Percentiles rank a stretch among this genome's conserved stretches.
These are phyloP conservation scores for Coryphaenoides rupestris DNA, from an alignment of 2,113 vertebrate species.

Conservation along the genomic window DNA sequence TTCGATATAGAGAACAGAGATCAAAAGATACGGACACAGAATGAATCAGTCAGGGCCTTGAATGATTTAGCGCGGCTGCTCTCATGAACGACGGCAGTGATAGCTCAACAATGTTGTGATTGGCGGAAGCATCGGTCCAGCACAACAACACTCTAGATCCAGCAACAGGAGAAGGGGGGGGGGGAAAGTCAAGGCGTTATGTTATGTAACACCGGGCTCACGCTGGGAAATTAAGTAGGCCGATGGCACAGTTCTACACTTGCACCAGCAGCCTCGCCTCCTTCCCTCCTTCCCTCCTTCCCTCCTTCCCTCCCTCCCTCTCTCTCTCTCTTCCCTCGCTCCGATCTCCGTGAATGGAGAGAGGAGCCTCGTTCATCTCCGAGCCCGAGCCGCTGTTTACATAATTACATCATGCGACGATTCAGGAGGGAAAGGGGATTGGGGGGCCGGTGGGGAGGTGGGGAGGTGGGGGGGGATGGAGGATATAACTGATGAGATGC, in stretches of 20 bases:
- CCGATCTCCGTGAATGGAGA: too few relatives aligned
- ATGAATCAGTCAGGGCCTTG: neutral
- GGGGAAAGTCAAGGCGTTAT: slow-evolving; percentile 45
- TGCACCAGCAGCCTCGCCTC: slow-evolving; percentile 1
- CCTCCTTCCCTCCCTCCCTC: slow-evolving; percentile 4
- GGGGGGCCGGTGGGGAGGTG: slow-evolving; percentile 12
- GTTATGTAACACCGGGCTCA: slow-evolving; percentile 54
- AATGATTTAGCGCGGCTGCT: too few relatives aligned
- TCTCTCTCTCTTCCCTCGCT: slow-evolving; percentile 19
- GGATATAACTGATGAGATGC: neutral
- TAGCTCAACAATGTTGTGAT: too few relatives aligned
- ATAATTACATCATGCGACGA: slow-evolving; percentile 21
- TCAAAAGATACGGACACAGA: neutral
- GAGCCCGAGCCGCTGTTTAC: slow-evolving; percentile 28
- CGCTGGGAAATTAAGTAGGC: slow-evolving; percentile 58
- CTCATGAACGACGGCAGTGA: too few relatives aligned
- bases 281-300: slow-evolving; percentile 3
- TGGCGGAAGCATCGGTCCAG: too few relatives aligned
- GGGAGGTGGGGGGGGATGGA: slow-evolving; percentile 6
- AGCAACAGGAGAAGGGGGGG: neutral
- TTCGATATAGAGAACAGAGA: neutral
- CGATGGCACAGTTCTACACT: slow-evolving; percentile 58
- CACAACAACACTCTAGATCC: too few relatives aligned
- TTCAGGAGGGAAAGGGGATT: slow-evolving; percentile 11
- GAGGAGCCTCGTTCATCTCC: too few relatives aligned